phyloP scores from a whole-genome alignment of 2,888 invertebrate genomes.

The Protula sp. region DNA sequence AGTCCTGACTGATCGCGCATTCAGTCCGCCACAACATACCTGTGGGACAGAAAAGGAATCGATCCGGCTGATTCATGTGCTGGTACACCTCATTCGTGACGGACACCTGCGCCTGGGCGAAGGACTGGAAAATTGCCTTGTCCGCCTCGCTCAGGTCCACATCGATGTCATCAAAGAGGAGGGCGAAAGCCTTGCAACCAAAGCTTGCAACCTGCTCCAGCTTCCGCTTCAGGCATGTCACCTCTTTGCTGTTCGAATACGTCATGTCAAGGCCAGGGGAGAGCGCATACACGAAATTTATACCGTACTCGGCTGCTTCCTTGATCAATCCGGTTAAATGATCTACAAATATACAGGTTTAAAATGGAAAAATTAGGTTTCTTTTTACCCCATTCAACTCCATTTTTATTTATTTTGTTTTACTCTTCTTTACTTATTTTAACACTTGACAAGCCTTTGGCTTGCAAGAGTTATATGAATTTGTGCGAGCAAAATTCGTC shows the following conservation, averaged over 20 bases:
- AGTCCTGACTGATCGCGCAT: no score
- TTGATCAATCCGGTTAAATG: slow-evolving; percentile 84
- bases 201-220: slow-evolving; percentile 90
- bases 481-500: no score
- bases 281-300: slow-evolving; percentile 92
- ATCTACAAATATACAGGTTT: slow-evolving; percentile 64
- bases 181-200: slow-evolving; percentile 87
- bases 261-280: slow-evolving; percentile 95
- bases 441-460: no score
- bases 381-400: no score
- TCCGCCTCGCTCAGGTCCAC: slow-evolving; percentile 94
- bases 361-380: slow-evolving; percentile 50
- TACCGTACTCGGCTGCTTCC: slow-evolving; percentile 79
- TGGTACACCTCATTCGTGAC: slow-evolving; percentile 94
- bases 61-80: slow-evolving; percentile 80
- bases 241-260: slow-evolving; percentile 74
- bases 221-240: slow-evolving; percentile 83
- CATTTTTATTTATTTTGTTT: no score
- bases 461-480: no score
- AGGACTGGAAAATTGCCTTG: slow-evolving; percentile 93
- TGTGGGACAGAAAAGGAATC: slow-evolving; percentile 88
- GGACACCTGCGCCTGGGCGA: slow-evolving; percentile 93
- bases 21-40: no score
- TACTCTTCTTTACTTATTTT: no score
- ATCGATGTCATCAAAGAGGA: slow-evolving; percentile 97